Evolutionary conservation across 2,113 vertebrate genomes (phyloP).

Genomic region (Phyllostomus hastatus): DNA sequence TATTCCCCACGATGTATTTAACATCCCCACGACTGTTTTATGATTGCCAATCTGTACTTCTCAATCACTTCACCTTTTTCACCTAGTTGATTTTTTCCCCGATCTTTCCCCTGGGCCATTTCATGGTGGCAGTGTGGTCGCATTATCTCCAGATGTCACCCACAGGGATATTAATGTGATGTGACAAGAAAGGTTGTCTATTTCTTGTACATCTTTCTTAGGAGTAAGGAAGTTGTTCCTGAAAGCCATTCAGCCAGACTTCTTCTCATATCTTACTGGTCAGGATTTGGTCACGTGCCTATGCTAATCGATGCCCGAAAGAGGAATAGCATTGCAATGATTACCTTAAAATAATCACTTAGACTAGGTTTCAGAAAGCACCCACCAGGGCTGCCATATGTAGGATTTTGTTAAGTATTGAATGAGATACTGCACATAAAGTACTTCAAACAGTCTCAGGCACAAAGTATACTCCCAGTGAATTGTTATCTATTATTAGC

Average conservation of each 20-base stretch:
- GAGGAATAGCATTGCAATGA: neutral
- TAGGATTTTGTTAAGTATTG: neutral
- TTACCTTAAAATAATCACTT: neutral
- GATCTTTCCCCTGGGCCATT: rapidly evolving
- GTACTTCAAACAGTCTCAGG: neutral
- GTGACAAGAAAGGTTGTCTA: neutral
- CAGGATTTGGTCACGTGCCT: neutral
- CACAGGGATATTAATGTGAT: neutral
- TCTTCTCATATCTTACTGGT: neutral
- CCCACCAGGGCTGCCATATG: rapidly evolving
- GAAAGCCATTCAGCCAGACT: neutral
- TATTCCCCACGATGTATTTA: neutral
- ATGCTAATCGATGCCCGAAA: neutral
- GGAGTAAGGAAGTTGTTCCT: neutral
- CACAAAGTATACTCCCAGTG: neutral
- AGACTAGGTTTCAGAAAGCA: neutral
- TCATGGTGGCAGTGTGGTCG: neutral
- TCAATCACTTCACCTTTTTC: neutral
- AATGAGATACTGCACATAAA: neutral
- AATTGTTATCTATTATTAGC: neutral
- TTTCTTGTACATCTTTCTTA: neutral
- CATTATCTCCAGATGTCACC: neutral
- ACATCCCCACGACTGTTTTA: neutral
- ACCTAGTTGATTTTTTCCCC: neutral
- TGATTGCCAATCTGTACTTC: neutral